phyloP scores from a whole-genome alignment of 2,113 vertebrate genomes.

The Anarhynchus alexandrinus region DNA sequence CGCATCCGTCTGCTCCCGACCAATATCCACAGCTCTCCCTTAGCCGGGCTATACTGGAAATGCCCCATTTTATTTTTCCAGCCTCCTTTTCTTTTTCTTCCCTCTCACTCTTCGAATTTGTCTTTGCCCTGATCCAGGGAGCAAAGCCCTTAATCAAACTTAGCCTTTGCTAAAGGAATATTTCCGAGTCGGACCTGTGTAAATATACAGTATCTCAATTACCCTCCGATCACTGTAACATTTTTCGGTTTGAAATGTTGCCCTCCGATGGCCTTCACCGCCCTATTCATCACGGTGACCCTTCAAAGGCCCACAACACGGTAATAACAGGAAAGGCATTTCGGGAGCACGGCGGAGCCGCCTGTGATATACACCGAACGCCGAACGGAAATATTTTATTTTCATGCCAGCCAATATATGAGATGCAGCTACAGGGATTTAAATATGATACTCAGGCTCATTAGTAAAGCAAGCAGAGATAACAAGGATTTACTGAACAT shows the following conservation, averaged over 20 bases:
- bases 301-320: neutral
- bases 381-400: neutral
- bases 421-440: slow-evolving; percentile 33
- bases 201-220: neutral
- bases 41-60: neutral
- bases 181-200: neutral
- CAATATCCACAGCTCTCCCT: neutral
- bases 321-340: neutral
- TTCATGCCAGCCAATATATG: neutral
- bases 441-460: slow-evolving; percentile 19
- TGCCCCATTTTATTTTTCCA: neutral
- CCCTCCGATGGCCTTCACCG: neutral
- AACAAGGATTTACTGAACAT: slow-evolving; percentile 39
- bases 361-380: neutral
- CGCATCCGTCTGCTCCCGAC: neutral
- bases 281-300: neutral
- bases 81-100: neutral
- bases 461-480: slow-evolving; percentile 48
- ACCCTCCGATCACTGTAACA: neutral
- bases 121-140: neutral
- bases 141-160: neutral
- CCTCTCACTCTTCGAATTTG: neutral
- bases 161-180: neutral
- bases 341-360: neutral
- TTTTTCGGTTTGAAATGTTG: slow-evolving; percentile 27